phyloP scores from a whole-genome alignment of 1,140 invertebrate genomes.

The Amyelois transitella region DNA sequence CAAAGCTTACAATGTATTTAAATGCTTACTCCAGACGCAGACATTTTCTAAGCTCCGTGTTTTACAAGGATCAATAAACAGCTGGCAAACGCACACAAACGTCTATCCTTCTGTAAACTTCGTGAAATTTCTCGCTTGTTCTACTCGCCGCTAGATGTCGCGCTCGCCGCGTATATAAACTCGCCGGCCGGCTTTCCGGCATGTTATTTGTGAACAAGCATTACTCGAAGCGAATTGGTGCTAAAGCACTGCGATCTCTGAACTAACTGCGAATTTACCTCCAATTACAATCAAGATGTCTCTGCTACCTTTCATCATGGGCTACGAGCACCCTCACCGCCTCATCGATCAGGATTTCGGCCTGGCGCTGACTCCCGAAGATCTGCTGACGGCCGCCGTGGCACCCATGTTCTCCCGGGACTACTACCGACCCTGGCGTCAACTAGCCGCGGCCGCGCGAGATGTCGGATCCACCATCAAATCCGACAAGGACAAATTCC shows the following conservation, averaged over 20 bases:
- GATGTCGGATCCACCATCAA: conserved; percentile 83
- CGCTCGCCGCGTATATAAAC: conserved; percentile 19
- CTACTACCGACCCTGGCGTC: conserved; percentile 83
- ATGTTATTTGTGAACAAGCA: conserved; percentile 15
- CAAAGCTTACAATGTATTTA: too few relatives aligned
- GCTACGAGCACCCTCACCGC: conserved; percentile 77
- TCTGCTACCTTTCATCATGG: conserved; percentile 58
- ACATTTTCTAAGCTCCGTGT: neutral
- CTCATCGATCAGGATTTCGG: conserved; percentile 86
- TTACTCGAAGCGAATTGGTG: conserved; percentile 9
- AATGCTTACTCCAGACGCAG: neutral
- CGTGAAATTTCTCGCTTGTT: conserved; percentile 11
- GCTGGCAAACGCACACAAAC: neutral
- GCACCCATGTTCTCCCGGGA: conserved; percentile 58
- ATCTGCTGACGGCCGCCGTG: conserved; percentile 77
- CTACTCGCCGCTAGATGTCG: conserved; percentile 20
- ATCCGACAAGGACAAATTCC: conserved; percentile 74
- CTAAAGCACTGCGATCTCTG: conserved; percentile 10
- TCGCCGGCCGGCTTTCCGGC: conserved; percentile 14
- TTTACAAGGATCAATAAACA: conserved; percentile 1
- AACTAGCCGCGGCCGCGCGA: conserved; percentile 74
- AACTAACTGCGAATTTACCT: conserved; percentile 1
- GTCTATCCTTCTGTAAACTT: neutral
- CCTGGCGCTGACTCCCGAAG: conserved; percentile 80
- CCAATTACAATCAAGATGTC: conserved; percentile 36